A percentile compares a stretch with the other conserved stretches of the same genome.
Conservation (phyloP, 2,113 vertebrate species). For the Tychaedon coryphoeus region DNA sequence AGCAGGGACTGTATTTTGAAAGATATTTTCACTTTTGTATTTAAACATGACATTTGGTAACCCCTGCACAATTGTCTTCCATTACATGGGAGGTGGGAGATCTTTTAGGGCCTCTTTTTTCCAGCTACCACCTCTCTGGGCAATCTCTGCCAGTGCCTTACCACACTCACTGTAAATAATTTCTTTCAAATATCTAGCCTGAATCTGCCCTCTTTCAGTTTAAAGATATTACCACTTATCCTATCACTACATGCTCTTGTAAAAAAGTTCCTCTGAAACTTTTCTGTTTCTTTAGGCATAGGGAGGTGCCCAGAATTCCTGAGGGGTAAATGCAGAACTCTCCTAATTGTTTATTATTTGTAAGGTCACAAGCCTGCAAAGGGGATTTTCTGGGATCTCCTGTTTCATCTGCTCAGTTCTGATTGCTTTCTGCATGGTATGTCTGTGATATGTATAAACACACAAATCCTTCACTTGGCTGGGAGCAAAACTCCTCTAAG, state of each 20-base stretch:
- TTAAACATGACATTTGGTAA: neutral
- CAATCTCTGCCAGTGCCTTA: neutral
- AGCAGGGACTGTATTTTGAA: neutral
- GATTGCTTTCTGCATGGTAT: neutral
- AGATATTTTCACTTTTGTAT: neutral
- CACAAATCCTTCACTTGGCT: neutral
- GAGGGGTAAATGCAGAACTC: neutral
- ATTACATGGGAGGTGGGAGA: neutral
- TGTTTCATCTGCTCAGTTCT: neutral
- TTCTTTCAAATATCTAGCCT: neutral
- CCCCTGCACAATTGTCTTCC: neutral
- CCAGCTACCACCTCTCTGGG: neutral
- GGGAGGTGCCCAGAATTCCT: neutral
- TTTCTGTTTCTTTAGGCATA: neutral
- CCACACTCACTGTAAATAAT: fast-evolving
- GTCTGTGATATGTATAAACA: neutral
- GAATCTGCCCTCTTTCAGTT: neutral
- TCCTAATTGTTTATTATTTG: neutral
- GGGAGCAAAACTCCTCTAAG: neutral
- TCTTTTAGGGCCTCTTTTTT: neutral
- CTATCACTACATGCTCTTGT: neutral
- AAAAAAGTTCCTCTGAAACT: neutral
- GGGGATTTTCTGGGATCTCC: neutral
- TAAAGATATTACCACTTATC: neutral
- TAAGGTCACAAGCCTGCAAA: neutral